Base-by-base conservation (phyloP, 2,888 invertebrate species). In the Scaptomyza reducta region DNA sequence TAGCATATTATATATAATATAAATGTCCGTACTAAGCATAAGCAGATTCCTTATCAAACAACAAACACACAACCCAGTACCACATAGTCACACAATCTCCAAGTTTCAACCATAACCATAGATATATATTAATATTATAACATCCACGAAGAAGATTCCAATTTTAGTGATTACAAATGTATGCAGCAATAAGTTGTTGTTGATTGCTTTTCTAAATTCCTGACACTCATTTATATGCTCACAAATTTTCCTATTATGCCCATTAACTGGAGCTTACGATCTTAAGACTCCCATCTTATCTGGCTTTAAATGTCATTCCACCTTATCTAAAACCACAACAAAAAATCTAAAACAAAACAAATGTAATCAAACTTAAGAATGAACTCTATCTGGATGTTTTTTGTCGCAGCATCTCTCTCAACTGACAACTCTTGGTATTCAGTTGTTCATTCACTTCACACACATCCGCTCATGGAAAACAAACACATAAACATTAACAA, bases 11-110 rank as follows among this genome's bases (percentile, higher is more conserved):
- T 73, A 54, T 38, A 14, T 38, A 16, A 77, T 80, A 77, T 84
- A 58, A 87, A 82, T 82, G 82, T 82, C 89, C 87, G 87, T 84
- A 80, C 54, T 88, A 88, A 87, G 44, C 67, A 88, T 88, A 82
- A 88, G 89, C 63, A 80, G 51, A 74, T 74, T 77, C 53, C 74
- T 69, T 76, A 66, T 46, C 50, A 66, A 41, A 51, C 51, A 67
- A 29, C 11, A 55, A 41, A 49, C 49, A 45, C 63, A 49, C 18
- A 33, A 33, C 49, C 33, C 49, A 65, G 57, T 64, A 74, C 61
- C 67, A 53, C 40, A 33, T 38, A 53, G 25, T 41, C 33, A 69
- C 11, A 71, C 54, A 55, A 45, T 50, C 40, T 54, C 40, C 47
- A 54, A 29, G 18, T 55, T 55, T 22, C 49, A 60, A 47, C 27